These are phyloP conservation scores for Eueides isabella DNA, from an alignment of 1,140 invertebrate genomes.

Conservation along the genomic window DNA sequence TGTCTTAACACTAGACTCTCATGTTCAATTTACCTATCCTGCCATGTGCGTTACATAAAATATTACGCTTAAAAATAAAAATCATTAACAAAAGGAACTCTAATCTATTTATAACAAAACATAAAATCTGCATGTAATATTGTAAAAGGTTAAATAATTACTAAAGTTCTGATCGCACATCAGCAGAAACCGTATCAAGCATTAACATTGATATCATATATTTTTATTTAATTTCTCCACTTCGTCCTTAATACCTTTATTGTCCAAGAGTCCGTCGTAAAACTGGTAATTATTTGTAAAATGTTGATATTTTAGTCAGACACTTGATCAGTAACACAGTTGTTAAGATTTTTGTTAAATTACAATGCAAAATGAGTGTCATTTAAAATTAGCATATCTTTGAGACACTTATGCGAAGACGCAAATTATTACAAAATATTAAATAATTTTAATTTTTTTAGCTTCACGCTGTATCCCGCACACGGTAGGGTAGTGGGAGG, in stretches of 20 bases:
- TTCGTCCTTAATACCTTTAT: constrained; percentile 9
- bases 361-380: not conserved
- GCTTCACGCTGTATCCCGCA: no score
- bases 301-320: not conserved
- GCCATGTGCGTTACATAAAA: no score
- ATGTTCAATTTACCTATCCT: no score
- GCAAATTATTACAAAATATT: not conserved
- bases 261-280: constrained; percentile 7
- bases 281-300: constrained; percentile 13
- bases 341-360: constrained; percentile 9
- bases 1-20: no score
- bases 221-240: not conserved
- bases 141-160: not conserved
- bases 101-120: not conserved
- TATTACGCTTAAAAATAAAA: no score
- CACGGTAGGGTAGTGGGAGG: no score
- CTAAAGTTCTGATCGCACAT: constrained; percentile 24
- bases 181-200: constrained; percentile 49
- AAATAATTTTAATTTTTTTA: not conserved
- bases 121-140: not conserved
- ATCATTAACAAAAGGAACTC: no score
- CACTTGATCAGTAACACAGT: constrained; percentile 8
- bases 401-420: not conserved
- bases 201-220: constrained; percentile 38
- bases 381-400: not conserved